Conservation (phyloP, 1,140 invertebrate genomes). For the Musca domestica region DNA sequence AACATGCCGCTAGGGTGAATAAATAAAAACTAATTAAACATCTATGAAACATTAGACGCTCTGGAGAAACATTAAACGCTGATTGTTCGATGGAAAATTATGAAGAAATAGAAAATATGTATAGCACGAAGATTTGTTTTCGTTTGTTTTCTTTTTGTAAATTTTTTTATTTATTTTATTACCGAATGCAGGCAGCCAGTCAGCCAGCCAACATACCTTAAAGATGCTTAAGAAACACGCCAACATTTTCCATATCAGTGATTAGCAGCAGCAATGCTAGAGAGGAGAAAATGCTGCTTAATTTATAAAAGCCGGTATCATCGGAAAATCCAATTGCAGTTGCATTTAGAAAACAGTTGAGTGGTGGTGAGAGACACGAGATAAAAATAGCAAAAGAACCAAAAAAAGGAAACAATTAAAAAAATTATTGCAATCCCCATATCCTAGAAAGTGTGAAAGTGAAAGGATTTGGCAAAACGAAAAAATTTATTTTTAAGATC, state of each 20-base stretch:
- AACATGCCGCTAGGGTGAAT: background rate
- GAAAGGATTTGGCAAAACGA: background rate
- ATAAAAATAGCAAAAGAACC: background rate
- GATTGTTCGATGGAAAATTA: background rate
- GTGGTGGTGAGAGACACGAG: background rate
- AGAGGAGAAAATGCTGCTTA: constrained; percentile 27
- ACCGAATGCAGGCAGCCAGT: no score
- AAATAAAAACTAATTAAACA: constrained; percentile 9
- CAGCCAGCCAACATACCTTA: background rate
- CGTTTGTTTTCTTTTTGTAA: background rate
- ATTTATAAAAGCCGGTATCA: constrained; percentile 47
- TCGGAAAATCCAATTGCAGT: constrained; percentile 47
- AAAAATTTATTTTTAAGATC: constrained; percentile 5
- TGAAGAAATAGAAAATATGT: constrained; percentile 12
- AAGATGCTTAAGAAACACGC: constrained; percentile 35
- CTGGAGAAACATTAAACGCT: background rate
- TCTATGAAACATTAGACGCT: background rate
- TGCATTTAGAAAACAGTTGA: constrained; percentile 34
- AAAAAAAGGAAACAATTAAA: background rate
- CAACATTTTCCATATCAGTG: constrained; percentile 47
- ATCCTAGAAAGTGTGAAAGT: background rate
- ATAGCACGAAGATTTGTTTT: background rate
- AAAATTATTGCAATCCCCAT: background rate
- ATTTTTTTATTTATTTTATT: background rate
- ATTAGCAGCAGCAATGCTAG: background rate